phyloP scores from a whole-genome alignment of 2,888 invertebrate species.

The Tipula lateralis region DNA sequence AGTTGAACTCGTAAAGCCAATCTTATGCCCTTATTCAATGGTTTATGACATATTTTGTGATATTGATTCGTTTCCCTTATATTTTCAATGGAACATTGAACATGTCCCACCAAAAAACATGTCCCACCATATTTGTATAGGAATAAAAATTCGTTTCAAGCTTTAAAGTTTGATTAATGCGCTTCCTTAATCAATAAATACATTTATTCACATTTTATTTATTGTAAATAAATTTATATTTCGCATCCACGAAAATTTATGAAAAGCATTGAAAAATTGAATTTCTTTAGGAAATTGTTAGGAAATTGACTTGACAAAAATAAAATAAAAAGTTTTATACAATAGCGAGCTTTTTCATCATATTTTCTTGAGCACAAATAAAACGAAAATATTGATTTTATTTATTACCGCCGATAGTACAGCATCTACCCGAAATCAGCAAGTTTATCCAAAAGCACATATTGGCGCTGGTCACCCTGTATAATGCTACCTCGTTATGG shows the following conservation, averaged over 20 bases:
- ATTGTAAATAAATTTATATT: neutral
- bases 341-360: neutral
- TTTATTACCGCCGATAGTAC: neutral
- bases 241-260: neutral
- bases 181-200: neutral
- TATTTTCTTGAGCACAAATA: neutral
- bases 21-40: too few relatives aligned
- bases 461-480: too few relatives aligned
- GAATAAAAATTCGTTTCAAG: too few relatives aligned
- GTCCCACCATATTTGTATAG: too few relatives aligned
- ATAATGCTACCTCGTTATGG: too few relatives aligned
- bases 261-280: neutral
- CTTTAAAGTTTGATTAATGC: too few relatives aligned
- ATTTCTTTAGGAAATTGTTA: constrained; percentile 11
- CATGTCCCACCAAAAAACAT: too few relatives aligned
- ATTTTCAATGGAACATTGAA: too few relatives aligned
- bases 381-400: neutral
- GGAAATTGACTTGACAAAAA: neutral
- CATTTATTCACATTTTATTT: neutral
- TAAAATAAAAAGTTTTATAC: neutral
- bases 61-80: too few relatives aligned
- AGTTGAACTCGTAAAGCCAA: too few relatives aligned
- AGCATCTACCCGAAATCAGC: neutral
- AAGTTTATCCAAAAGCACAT: too few relatives aligned
- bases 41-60: too few relatives aligned